Conservation (phyloP, 2,888 invertebrate species). For the Pyrocoelia pectoralis region DNA sequence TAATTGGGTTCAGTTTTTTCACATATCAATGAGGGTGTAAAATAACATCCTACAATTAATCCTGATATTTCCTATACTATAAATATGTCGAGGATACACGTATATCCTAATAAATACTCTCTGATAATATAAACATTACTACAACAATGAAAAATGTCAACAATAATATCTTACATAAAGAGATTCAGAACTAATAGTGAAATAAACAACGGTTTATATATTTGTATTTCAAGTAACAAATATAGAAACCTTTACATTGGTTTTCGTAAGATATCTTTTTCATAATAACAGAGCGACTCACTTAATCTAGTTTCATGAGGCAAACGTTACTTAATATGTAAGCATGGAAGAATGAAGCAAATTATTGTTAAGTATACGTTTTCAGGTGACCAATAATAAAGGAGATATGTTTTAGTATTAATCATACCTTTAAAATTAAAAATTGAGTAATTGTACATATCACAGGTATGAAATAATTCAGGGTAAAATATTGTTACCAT, state of each 20-base stretch:
- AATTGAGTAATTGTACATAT: conserved; percentile 9
- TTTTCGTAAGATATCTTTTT: conserved; percentile 12
- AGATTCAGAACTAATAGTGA: conserved; percentile 18
- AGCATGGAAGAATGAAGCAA: not conserved
- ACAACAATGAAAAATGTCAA: conserved; percentile 21
- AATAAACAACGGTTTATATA: conserved; percentile 19
- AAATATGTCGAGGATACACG: not conserved
- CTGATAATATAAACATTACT: conserved; percentile 17
- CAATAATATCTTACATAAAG: conserved; percentile 18
- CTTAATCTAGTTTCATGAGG: not conserved
- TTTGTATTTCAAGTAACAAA: conserved; percentile 16
- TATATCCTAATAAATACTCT: conserved; percentile 17
- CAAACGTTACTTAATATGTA: not conserved
- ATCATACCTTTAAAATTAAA: not conserved
- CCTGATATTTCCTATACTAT: not conserved
- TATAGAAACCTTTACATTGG: conserved; percentile 16
- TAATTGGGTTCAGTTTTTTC: not conserved
- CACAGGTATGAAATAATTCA: conserved; percentile 7
- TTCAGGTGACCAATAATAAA: not conserved
- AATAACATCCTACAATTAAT: not conserved
- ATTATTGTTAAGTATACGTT: not conserved
- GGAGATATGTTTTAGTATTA: not conserved
- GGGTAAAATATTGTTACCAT: not conserved
- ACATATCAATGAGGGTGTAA: not conserved
- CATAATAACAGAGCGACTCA: conserved; percentile 4